A percentile compares a stretch with the other conserved stretches of the same genome.
Evolutionary conservation across 2,113 vertebrate genomes (phyloP).

Genomic region (Urocolius indicus): DNA sequence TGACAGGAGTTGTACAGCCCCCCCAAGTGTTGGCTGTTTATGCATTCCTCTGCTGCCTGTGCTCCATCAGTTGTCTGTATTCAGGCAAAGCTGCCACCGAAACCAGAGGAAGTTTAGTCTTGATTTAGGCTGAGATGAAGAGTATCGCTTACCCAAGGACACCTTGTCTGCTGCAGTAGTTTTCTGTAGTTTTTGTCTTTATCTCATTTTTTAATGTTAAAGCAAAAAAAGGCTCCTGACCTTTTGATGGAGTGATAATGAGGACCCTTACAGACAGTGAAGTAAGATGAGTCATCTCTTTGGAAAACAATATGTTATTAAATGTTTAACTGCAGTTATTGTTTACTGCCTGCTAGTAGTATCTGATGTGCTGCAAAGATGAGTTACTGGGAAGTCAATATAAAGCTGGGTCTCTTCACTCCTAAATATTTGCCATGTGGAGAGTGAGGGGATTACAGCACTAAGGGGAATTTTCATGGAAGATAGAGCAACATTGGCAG

Average conservation of each 20-base stretch:
- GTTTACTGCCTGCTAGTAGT: not conserved
- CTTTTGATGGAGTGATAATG: not conserved
- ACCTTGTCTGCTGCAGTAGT: not conserved
- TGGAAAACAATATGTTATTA: not conserved
- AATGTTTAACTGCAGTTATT: not conserved
- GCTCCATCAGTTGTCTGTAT: not conserved
- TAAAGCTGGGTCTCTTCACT: not conserved
- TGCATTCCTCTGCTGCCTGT: rapidly evolving
- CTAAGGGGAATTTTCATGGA: not conserved
- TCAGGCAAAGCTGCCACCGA: not conserved
- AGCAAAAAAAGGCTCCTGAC: not conserved
- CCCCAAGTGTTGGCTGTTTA: not conserved
- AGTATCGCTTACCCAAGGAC: not conserved
- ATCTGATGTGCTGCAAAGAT: not conserved
- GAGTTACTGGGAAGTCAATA: not conserved
- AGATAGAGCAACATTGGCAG: not conserved
- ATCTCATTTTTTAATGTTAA: not conserved
- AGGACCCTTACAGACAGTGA: not conserved
- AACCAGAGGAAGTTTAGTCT: not conserved
- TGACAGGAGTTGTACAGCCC: not conserved
- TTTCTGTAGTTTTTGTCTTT: not conserved
- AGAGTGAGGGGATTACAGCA: not conserved
- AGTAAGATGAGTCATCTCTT: not conserved
- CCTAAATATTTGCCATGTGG: not conserved
- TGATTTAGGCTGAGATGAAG: not conserved